phyloP scores from a whole-genome alignment of 2,113 vertebrate genomes.

The Callipepla californica region DNA sequence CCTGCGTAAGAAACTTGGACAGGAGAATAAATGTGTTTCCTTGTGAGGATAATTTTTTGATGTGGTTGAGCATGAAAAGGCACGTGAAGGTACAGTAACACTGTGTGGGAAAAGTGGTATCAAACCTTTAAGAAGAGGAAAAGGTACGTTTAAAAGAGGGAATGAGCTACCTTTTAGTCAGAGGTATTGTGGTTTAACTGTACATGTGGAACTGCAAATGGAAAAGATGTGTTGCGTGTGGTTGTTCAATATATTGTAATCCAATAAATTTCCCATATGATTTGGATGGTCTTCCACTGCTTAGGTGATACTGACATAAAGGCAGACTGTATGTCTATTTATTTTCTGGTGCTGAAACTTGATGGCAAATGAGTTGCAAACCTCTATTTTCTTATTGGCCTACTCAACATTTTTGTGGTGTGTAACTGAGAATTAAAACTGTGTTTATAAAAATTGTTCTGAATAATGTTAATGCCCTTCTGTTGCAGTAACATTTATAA shows the following conservation, averaged over 20 bases:
- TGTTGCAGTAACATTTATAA: not conserved
- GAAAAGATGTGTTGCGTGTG: not conserved
- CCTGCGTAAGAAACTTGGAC: not conserved
- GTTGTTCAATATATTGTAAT: not conserved
- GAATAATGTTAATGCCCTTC: not conserved
- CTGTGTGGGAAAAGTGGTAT: not conserved
- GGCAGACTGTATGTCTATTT: fast-evolving
- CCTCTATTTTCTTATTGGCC: not conserved
- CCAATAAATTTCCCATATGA: not conserved
- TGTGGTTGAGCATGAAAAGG: not conserved
- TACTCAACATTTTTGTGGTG: not conserved
- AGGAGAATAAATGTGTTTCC: not conserved
- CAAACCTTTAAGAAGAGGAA: not conserved
- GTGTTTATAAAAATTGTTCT: not conserved
- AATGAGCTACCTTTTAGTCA: not conserved
- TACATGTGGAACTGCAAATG: not conserved
- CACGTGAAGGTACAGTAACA: not conserved
- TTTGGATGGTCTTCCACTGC: not conserved
- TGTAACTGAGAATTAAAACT: not conserved
- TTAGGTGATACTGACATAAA: not conserved
- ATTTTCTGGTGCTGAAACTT: not conserved
- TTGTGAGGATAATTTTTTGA: not conserved
- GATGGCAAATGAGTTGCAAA: not conserved
- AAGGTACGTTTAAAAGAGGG: not conserved
- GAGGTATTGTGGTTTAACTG: not conserved